Conservation (phyloP, 2,888 invertebrate genomes). For the Ceratothoa steindachneri region DNA sequence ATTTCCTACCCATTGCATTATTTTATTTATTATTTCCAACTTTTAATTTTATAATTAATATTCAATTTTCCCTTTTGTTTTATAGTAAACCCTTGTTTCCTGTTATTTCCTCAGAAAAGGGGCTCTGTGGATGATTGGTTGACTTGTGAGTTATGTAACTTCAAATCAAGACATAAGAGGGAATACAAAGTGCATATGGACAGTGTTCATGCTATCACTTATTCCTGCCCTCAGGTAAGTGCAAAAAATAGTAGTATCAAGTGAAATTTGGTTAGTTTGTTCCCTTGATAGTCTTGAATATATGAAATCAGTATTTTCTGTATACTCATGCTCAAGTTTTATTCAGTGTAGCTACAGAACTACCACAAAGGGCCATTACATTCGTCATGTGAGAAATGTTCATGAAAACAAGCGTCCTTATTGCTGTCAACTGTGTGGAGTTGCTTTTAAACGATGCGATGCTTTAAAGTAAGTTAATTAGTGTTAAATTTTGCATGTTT, state of each 20-base stretch:
- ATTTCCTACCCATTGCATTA: no score
- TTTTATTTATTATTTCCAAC: no score
- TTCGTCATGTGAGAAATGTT: slow-evolving; percentile 6
- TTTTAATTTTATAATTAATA: no score
- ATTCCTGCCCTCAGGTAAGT: background rate
- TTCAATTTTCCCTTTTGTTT: no score
- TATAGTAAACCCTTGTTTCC: no score
- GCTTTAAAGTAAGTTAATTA: background rate
- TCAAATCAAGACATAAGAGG: background rate
- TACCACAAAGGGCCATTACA: background rate
- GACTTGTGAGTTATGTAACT: background rate
- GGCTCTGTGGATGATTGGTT: no score
- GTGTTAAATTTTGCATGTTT: background rate
- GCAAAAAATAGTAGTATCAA: background rate
- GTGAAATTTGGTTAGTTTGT: background rate
- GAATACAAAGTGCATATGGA: background rate
- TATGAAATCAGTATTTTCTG: background rate
- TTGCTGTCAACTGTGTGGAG: background rate
- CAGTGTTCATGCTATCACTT: background rate
- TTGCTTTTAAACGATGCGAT: background rate
- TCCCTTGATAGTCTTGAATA: no score
- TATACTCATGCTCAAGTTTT: background rate
- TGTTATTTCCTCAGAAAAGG: no score
- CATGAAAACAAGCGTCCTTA: background rate
- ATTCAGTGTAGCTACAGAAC: background rate